Evolutionary conservation across 2,888 invertebrate species (phyloP), one percentile per base, ranked within the genome.

Genomic region (Sphaeridia pumilis): DNA sequence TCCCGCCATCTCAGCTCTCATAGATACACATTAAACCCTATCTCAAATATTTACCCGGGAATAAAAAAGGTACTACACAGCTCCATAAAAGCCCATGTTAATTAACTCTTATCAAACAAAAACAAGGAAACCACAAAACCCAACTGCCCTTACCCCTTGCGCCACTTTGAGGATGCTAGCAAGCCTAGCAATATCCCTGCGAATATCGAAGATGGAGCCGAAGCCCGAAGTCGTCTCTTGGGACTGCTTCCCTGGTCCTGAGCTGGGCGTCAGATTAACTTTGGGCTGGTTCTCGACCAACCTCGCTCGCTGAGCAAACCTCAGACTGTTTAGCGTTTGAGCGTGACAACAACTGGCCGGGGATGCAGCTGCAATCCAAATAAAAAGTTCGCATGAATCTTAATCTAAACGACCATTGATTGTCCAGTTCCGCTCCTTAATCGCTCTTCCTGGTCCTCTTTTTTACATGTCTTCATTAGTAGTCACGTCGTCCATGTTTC

Each of bases 291-390:
- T 78, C 65, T 80, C 74, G 48, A 86, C 79, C 65, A 78, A 79
- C 58, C 84, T 80, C 62, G 86, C 84, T 56, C 83, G 74, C 65
- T 82, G 81, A 54, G 85, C 84, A 75, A 85, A 86, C 56, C 85
- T 78, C 43, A 87, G 74, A 14, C 86, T 86, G 65, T 83, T 84
- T 46, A 86, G 77, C 7, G 84, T 84, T 71, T 87, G 86, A 65
- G 78, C 81, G 76, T 84, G 85, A 71, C 82, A 83, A 46, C 76
- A 74, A 60, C 78, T 80, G 58, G 84, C 81, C 48, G 86, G 85
- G 17, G 84, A 84, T 62, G 86, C 77, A 55, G 85, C 86, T 86
- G 72, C 22, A 48, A n/a, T n/a, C n/a, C n/a, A n/a, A n/a, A n/a
- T n/a, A n/a, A 22, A 21, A 31, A 36, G 36, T 5, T 35, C 36